Conservation (phyloP, 2,888 invertebrate genomes). For the Scrobipalpa costella region DNA sequence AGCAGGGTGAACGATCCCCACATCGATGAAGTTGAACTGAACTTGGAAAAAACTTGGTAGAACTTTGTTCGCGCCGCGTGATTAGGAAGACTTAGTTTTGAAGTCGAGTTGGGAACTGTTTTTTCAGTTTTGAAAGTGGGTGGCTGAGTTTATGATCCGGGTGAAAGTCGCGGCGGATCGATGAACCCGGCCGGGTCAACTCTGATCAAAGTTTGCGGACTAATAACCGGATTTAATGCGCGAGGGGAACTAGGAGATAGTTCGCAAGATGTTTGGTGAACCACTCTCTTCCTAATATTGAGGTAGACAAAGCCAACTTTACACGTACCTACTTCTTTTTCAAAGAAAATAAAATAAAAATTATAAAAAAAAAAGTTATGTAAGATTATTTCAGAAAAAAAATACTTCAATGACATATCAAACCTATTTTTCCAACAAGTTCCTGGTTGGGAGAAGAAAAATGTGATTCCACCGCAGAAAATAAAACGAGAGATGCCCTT, state of each 20-base stretch:
- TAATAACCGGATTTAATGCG: conserved; percentile 78
- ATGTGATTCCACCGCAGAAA: not conserved
- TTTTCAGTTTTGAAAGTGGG: conserved; percentile 81
- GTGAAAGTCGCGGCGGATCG: conserved; percentile 78
- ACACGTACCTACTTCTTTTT: conserved; percentile 28
- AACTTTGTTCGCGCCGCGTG: conserved; percentile 78
- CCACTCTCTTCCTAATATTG: conserved; percentile 1
- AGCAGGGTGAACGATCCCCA: conserved; percentile 78
- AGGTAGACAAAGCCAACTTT: conserved; percentile 32
- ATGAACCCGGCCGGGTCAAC: conserved; percentile 74
- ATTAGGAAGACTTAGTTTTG: conserved; percentile 81
- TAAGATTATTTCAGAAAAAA: too few species aligned
- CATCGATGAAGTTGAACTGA: conserved; percentile 78
- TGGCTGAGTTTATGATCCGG: conserved; percentile 80
- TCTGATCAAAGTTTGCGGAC: conserved; percentile 74
- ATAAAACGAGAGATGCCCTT: not conserved
- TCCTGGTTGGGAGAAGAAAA: not conserved
- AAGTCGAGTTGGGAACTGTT: conserved; percentile 76
- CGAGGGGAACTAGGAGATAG: conserved; percentile 58
- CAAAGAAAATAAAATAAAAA: not conserved
- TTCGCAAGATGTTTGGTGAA: conserved; percentile 20
- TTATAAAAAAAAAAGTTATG: not conserved
- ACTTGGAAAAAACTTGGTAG: conserved; percentile 77
- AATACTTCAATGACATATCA: not conserved
- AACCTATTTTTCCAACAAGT: not conserved